A percentile compares a stretch with the other conserved stretches of the same genome.
Evolutionary conservation across 2,113 vertebrate species (phyloP).

Genomic region (Fukomys damarensis): DNA sequence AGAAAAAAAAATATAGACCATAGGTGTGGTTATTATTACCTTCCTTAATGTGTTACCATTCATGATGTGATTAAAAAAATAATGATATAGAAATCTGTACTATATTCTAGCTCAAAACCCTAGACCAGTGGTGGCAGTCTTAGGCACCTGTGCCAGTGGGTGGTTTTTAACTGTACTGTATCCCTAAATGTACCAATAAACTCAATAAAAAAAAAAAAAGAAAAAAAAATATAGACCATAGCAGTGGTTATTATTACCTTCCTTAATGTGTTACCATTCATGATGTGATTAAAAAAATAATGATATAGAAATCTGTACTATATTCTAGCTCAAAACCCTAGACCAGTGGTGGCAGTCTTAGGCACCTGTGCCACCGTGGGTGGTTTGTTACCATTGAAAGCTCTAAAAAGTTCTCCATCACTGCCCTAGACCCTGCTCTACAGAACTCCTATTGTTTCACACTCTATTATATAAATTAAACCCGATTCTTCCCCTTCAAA

Average conservation of each 20-base stretch:
- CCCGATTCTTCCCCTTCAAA: background rate
- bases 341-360: background rate
- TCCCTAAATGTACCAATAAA: no score
- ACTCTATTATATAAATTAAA: background rate
- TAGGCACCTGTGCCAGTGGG: background rate
- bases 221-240: background rate
- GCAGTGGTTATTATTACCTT: background rate
- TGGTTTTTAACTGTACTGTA: no score
- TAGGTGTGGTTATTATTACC: background rate
- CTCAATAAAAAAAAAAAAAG: no score
- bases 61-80: background rate
- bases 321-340: background rate
- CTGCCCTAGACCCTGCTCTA: background rate
- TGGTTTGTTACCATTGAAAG: background rate
- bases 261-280: background rate
- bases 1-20: background rate
- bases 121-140: background rate
- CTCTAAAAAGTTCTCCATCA: background rate
- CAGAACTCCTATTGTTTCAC: background rate
- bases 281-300: background rate
- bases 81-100: background rate
- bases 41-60: background rate
- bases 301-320: background rate
- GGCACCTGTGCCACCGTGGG: background rate
- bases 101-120: background rate